phyloP scores from a whole-genome alignment of 2,797 vertebrate species.

The Gallirallus australis region DNA sequence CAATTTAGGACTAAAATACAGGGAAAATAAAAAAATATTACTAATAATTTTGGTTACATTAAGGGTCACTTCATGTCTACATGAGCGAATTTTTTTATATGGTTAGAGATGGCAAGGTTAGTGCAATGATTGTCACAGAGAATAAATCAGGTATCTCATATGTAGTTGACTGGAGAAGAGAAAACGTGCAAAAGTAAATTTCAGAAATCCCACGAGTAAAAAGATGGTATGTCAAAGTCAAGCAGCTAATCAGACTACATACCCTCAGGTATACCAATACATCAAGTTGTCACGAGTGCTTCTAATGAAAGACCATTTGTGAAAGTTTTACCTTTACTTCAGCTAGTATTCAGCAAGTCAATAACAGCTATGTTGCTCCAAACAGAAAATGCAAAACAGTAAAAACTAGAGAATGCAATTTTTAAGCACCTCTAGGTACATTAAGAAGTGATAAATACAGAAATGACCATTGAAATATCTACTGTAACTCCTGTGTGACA shows the following conservation, averaged over 20 bases:
- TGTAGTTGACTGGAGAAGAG: neutral
- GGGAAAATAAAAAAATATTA: neutral
- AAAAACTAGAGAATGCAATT: neutral
- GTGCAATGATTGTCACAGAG: neutral
- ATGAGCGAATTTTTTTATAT: neutral
- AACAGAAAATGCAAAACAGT: neutral
- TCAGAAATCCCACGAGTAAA: neutral
- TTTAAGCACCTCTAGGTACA: neutral
- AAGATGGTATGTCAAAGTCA: neutral
- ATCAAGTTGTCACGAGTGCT: slow-evolving; percentile 4
- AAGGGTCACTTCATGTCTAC: neutral
- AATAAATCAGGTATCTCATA: neutral
- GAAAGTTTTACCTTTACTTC: slow-evolving; percentile 14
- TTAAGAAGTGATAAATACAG: neutral
- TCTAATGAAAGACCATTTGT: neutral
- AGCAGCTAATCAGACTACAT: slow-evolving; percentile 4
- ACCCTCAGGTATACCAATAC: neutral
- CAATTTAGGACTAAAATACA: neutral
- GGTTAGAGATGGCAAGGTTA: neutral
- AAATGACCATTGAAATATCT: neutral
- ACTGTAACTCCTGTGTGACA: neutral
- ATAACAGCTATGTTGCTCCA: neutral
- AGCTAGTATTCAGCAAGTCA: neutral
- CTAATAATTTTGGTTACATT: neutral
- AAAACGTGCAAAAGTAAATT: neutral